Evolutionary conservation across 2,113 vertebrate species (phyloP).

Genomic region (Chloropsis hardwickii): DNA sequence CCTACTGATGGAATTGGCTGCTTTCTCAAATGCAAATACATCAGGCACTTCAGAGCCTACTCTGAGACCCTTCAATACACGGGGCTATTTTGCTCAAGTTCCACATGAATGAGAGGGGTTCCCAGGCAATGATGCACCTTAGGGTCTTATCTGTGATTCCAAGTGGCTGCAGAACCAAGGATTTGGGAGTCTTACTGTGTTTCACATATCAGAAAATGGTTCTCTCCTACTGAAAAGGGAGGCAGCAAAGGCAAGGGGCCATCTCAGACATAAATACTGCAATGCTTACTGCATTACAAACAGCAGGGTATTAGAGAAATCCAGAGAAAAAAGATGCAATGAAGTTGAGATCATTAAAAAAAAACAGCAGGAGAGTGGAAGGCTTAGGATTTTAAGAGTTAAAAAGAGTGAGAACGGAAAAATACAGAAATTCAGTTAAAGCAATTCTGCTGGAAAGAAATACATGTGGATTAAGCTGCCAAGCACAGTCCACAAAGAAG

Average conservation of each 20-base stretch:
- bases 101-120: neutral
- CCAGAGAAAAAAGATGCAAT: neutral
- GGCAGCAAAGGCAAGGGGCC: neutral
- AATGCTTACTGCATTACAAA: neutral
- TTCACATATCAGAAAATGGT: neutral
- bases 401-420: neutral
- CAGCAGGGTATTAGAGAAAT: neutral
- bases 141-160: neutral
- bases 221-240: neutral
- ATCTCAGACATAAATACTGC: neutral
- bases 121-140: neutral
- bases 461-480: constrained; percentile 11
- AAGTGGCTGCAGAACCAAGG: neutral
- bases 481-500: constrained; percentile 11
- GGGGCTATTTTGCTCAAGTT: neutral
- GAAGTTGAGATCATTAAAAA: neutral
- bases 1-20: neutral
- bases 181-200: neutral
- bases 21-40: neutral
- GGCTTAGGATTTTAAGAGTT: neutral
- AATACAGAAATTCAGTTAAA: neutral
- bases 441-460: neutral
- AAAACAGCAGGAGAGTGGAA: neutral
- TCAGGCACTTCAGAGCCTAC: neutral
- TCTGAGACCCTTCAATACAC: neutral